A percentile compares a stretch with the other conserved stretches of the same genome.
Evolutionary conservation across 2,797 vertebrate species (phyloP).

Genomic region (Sparidentex hasta): DNA sequence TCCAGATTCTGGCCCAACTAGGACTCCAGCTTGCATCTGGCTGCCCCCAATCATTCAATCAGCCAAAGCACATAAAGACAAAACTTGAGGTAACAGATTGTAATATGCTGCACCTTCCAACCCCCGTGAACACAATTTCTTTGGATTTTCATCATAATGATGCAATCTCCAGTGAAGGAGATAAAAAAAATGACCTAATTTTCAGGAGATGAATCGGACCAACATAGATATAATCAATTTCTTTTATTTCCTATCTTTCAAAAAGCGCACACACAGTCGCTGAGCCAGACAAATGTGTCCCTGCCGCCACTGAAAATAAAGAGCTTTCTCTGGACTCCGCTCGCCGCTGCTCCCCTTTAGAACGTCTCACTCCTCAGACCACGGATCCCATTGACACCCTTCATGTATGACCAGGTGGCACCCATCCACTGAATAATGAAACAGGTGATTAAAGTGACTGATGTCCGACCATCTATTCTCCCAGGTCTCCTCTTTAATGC

Average conservation of each 20-base stretch:
- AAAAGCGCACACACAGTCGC: constrained; percentile 43
- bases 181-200: constrained; percentile 74
- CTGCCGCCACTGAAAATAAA: constrained; percentile 55
- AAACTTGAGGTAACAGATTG: constrained; percentile 51
- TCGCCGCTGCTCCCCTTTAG: constrained; percentile 27
- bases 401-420: constrained; percentile 82
- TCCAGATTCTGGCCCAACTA: constrained; percentile 42
- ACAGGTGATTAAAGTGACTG: constrained; percentile 85
- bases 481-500: constrained; percentile 77
- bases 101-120: constrained; percentile 53
- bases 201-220: constrained; percentile 66
- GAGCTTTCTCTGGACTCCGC: constrained; percentile 49
- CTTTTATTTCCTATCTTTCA: constrained; percentile 72
- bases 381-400: constrained; percentile 75
- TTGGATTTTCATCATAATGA: constrained; percentile 71
- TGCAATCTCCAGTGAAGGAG: constrained; percentile 67
- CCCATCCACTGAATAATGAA: constrained; percentile 83
- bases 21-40: constrained; percentile 37
- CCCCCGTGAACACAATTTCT: constrained; percentile 53
- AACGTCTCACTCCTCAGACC: constrained; percentile 47
- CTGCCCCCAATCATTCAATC: constrained; percentile 59
- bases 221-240: constrained; percentile 72
- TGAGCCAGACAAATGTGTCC: constrained; percentile 56
- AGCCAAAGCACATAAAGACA: constrained; percentile 39
- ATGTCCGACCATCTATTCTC: constrained; percentile 79